Evolutionary conservation across 2,113 vertebrate species (phyloP).

Genomic region (Todiramphus saurophagus): DNA sequence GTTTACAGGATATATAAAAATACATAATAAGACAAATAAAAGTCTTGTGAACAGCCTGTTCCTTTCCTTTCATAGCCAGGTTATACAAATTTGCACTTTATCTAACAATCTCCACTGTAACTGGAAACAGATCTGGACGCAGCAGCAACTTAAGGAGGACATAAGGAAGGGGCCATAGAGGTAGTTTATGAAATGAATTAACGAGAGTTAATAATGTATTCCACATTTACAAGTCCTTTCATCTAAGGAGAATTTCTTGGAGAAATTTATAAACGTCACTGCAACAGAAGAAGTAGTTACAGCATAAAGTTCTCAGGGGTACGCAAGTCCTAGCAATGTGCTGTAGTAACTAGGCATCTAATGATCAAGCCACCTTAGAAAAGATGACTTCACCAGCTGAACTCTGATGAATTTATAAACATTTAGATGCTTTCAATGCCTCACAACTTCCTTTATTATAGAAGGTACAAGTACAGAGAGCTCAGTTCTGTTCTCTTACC

Average conservation of each 20-base stretch:
- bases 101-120: not conserved
- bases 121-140: not conserved
- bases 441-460: not conserved
- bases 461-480: not conserved
- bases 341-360: not conserved
- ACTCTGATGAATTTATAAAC: not conserved
- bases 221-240: not conserved
- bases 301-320: not conserved
- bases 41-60: not conserved
- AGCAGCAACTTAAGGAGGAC: not conserved
- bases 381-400: not conserved
- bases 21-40: not conserved
- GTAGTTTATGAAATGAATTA: not conserved
- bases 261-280: not conserved
- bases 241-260: not conserved
- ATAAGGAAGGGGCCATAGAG: not conserved
- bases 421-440: not conserved
- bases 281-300: not conserved
- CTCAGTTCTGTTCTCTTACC: not conserved
- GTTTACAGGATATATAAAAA: not conserved
- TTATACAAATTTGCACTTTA: not conserved
- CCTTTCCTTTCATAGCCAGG: not conserved
- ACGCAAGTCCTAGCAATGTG: rapidly evolving
- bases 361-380: not conserved
- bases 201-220: not conserved